These are phyloP conservation scores for Stichodactyla mertensii DNA, from an alignment of 64 coral and sea anemone species.

Conservation along the genomic window DNA sequence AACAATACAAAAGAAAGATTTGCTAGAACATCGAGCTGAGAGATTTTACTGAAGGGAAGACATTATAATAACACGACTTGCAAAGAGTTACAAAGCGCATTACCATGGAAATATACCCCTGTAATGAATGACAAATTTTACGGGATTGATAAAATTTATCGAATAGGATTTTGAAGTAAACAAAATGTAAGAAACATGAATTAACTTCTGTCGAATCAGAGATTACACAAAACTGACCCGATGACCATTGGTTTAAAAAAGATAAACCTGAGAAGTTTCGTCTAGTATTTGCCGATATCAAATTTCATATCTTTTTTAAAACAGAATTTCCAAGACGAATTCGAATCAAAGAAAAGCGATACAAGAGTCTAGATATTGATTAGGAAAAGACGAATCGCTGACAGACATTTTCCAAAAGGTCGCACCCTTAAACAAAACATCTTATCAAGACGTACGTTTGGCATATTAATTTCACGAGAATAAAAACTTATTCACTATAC, in stretches of 20 bases:
- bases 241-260: not conserved
- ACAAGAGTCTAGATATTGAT: not conserved
- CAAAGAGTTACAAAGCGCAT: not conserved
- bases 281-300: not conserved
- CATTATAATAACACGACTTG: not conserved
- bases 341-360: not conserved
- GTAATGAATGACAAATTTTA: not conserved
- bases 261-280: not conserved
- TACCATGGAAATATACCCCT: not conserved
- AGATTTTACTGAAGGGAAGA: not conserved
- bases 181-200: not conserved
- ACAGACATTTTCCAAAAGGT: slow-evolving; percentile 12
- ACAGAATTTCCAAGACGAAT: not conserved
- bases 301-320: not conserved
- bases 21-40: not conserved
- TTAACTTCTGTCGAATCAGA: not conserved
- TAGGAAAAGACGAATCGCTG: not conserved
- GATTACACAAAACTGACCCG: not conserved
- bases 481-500: not conserved
- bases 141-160: not conserved
- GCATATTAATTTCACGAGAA: not conserved
- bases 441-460: not conserved
- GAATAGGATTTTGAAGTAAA: not conserved
- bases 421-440: not conserved
- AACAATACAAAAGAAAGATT: not conserved